A percentile compares a stretch with the other conserved stretches of the same genome.
Evolutionary conservation across 2,113 vertebrate species (phyloP).

Genomic region (Indicator indicator): DNA sequence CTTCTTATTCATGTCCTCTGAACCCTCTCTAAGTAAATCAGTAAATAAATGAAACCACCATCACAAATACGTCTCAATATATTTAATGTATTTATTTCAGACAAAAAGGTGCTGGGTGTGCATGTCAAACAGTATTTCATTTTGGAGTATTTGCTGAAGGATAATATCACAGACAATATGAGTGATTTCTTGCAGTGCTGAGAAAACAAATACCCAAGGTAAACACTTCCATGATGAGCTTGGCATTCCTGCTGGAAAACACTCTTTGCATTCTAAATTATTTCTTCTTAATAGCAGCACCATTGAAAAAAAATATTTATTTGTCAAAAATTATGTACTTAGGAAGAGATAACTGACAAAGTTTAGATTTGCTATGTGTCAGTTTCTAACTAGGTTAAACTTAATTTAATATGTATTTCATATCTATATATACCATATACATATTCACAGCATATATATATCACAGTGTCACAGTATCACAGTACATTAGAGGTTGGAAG

Average conservation of each 20-base stretch:
- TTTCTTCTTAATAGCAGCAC: neutral
- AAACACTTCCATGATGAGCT: neutral
- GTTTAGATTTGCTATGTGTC: neutral
- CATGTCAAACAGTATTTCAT: neutral
- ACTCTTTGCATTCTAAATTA: neutral
- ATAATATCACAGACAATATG: neutral
- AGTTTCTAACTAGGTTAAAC: neutral
- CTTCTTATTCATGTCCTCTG: neutral
- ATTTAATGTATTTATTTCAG: neutral
- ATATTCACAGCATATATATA: neutral
- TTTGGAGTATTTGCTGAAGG: neutral
- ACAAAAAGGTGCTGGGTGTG: neutral
- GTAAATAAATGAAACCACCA: neutral
- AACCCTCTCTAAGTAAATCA: neutral
- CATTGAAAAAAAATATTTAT: neutral
- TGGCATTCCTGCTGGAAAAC: neutral
- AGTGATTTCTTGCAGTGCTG: neutral
- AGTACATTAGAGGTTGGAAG: too few species aligned
- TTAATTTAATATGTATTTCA: neutral
- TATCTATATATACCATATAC: neutral
- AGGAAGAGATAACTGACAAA: neutral
- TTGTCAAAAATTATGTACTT: neutral
- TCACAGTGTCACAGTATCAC: too few species aligned
- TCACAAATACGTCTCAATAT: neutral
- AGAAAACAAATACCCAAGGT: neutral